Percentiles rank a stretch among this genome's conserved stretches.
Evolutionary conservation across 2,797 vertebrate species (phyloP).

Genomic region (Sebastes kiyomatsui): DNA sequence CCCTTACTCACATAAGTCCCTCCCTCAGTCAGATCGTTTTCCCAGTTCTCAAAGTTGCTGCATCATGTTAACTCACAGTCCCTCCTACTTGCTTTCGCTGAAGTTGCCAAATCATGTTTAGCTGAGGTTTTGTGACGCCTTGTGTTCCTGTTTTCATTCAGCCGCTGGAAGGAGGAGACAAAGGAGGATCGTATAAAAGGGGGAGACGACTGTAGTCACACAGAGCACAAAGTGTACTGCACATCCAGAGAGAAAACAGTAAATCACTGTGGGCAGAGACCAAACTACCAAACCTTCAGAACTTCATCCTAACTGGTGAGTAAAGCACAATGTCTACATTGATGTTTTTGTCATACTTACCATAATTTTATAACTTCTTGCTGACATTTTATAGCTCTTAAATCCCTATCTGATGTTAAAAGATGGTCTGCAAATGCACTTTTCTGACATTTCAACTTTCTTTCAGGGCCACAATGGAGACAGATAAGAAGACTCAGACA

Average conservation of each 20-base stretch:
- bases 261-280: neutral
- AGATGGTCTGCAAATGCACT: neutral
- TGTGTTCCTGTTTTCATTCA: slow-evolving; percentile 77
- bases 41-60: slow-evolving; percentile 48
- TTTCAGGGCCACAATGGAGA: slow-evolving; percentile 68
- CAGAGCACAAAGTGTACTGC: slow-evolving; percentile 20
- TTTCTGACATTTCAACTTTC: slow-evolving; percentile 7
- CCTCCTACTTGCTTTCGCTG: slow-evolving; percentile 34
- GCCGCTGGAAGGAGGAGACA: slow-evolving; percentile 63
- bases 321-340: neutral
- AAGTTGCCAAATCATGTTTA: slow-evolving; percentile 75
- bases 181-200: slow-evolving; percentile 53
- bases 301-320: slow-evolving; percentile 59
- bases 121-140: slow-evolving; percentile 25
- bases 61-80: slow-evolving; percentile 61
- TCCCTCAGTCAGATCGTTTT: slow-evolving; percentile 18
- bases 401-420: neutral
- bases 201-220: neutral
- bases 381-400: neutral
- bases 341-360: neutral
- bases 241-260: slow-evolving; percentile 18
- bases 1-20: slow-evolving; percentile 51
- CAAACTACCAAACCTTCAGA: neutral
- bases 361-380: neutral
- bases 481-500: slow-evolving; percentile 46